A percentile compares a stretch with the other conserved stretches of the same genome.
These are phyloP conservation scores for Adelphocoris suturalis DNA, from an alignment of 2,888 invertebrate species.

Conservation along the genomic window DNA sequence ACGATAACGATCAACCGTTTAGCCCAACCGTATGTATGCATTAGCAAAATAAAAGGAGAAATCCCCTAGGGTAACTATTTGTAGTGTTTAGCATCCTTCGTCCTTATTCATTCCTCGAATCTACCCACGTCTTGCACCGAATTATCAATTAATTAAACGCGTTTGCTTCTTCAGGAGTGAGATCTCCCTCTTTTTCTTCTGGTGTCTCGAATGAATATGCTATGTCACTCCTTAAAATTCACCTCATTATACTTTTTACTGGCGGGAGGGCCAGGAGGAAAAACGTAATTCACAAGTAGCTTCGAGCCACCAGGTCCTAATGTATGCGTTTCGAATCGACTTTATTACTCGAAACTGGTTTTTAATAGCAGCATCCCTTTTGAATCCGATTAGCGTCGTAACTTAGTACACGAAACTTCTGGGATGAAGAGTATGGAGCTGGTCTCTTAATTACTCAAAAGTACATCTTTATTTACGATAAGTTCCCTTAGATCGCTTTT, in stretches of 20 bases:
- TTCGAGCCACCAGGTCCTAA: conserved; percentile 29
- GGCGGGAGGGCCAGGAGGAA: neutral
- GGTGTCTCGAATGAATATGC: conserved; percentile 59
- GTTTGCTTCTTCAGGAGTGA: conserved; percentile 52
- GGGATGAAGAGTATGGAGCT: neutral
- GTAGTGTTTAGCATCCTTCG: conserved; percentile 67
- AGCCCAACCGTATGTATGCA: conserved; percentile 56
- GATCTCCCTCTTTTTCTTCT: neutral
- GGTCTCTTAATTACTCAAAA: conserved; percentile 9
- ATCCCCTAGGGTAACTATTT: conserved; percentile 57
- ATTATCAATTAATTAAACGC: conserved; percentile 66
- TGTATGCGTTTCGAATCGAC: conserved; percentile 57
- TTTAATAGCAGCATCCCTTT: conserved; percentile 40
- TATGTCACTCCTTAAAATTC: conserved; percentile 63
- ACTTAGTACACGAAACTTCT: neutral
- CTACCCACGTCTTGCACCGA: conserved; percentile 60
- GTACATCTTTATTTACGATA: neutral
- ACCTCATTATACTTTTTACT: conserved; percentile 68
- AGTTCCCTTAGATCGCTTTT: neutral
- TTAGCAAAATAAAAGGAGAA: conserved; percentile 58
- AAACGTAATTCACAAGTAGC: conserved; percentile 68
- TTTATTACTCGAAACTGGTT: conserved; percentile 63
- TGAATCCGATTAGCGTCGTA: conserved; percentile 59
- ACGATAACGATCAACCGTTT: conserved; percentile 61
- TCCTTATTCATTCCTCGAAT: conserved; percentile 23